These are phyloP conservation scores for Helicolenus hilgendorfi DNA, from an alignment of 2,797 vertebrate species.

Conservation along the genomic window DNA sequence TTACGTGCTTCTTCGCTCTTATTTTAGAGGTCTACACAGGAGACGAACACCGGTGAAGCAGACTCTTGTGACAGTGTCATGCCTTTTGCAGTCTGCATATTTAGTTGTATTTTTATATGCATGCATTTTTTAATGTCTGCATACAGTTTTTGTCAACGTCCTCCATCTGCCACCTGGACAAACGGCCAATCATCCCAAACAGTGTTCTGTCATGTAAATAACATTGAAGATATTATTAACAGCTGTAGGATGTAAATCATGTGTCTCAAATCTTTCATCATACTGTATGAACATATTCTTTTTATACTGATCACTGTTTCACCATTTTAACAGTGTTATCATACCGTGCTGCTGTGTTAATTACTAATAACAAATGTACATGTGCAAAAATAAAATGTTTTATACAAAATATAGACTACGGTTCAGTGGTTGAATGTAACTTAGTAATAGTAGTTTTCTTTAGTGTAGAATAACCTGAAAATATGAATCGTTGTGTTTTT, in stretches of 20 bases:
- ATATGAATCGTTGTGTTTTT: not conserved
- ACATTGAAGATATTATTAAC: not conserved
- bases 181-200: conserved; percentile 26
- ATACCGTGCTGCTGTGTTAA: conserved; percentile 67
- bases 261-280: conserved; percentile 42
- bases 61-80: conserved; percentile 44
- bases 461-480: not conserved
- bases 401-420: conserved; percentile 41
- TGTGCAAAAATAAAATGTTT: conserved; percentile 69
- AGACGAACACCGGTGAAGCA: conserved; percentile 24
- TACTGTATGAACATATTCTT: conserved; percentile 51
- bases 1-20: conserved; percentile 23
- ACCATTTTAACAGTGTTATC: conserved; percentile 55
- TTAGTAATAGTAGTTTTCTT: not conserved
- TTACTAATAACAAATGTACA: conserved; percentile 42
- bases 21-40: conserved; percentile 3
- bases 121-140: conserved; percentile 17
- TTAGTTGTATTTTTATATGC: conserved; percentile 39
- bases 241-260: conserved; percentile 43
- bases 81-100: conserved; percentile 67
- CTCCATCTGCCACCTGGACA: conserved; percentile 37
- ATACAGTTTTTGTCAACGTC: conserved; percentile 5
- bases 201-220: conserved; percentile 53
- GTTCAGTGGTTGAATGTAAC: not conserved
- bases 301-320: conserved; percentile 72